Evolutionary conservation across 2,113 vertebrate genomes (phyloP).

Genomic region (Hiodon tergisus): DNA sequence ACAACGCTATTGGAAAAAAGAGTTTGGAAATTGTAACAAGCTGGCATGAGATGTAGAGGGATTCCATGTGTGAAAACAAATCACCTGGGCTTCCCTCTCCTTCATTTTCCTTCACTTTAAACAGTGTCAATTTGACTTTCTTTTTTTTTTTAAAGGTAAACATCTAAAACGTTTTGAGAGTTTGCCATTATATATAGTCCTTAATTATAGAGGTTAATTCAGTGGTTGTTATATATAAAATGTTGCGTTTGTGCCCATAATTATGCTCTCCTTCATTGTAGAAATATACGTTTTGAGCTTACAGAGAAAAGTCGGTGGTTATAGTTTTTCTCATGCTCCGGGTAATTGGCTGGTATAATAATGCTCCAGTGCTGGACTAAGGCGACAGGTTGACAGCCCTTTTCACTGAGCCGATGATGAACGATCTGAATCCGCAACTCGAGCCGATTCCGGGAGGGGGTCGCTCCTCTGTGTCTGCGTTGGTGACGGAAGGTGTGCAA

Average conservation of each 20-base stretch:
- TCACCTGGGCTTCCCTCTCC: constrained; percentile 29
- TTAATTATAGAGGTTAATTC: too few species aligned
- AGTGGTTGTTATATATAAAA: too few species aligned
- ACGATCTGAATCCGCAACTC: constrained; percentile 32
- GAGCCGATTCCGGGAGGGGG: constrained; percentile 24
- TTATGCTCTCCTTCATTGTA: neutral
- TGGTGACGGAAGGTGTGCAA: constrained; percentile 15
- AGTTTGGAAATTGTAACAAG: constrained; percentile 28
- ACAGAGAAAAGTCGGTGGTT: neutral
- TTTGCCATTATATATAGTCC: neutral
- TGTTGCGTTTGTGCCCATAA: too few species aligned
- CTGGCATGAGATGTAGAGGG: constrained; percentile 26
- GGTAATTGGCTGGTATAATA: constrained; percentile 32
- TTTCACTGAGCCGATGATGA: constrained; percentile 39
- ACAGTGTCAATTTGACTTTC: neutral
- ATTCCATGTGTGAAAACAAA: constrained; percentile 34
- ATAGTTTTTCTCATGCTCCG: constrained; percentile 13
- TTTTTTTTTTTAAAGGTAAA: neutral
- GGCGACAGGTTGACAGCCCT: constrained; percentile 32
- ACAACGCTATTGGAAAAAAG: neutral
- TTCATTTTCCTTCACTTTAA: neutral
- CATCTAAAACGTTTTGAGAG: neutral
- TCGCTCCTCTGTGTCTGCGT: constrained; percentile 8
- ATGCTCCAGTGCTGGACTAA: constrained; percentile 26
- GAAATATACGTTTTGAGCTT: neutral